Conservation (phyloP, 2,797 vertebrate species). For the Liparis tanakae region DNA sequence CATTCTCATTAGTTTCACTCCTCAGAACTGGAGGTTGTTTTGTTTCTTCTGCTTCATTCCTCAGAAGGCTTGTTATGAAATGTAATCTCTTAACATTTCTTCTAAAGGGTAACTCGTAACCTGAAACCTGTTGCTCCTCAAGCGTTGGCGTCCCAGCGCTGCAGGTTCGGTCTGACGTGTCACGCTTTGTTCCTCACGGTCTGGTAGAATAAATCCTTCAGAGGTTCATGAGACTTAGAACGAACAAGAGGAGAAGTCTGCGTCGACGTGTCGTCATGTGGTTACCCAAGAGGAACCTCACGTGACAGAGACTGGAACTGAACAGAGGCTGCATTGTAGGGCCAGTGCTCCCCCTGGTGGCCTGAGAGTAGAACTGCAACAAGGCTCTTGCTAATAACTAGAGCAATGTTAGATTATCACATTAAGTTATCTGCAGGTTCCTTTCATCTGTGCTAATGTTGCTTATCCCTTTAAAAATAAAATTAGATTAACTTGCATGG, state of each 20-base stretch:
- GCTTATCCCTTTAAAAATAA: too few species aligned
- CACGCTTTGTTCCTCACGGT: too few species aligned
- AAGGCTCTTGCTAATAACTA: neutral
- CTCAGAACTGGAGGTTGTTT: too few species aligned
- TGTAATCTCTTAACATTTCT: neutral
- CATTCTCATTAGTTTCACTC: too few species aligned
- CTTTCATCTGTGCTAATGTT: neutral
- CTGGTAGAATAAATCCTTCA: neutral
- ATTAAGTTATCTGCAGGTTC: neutral
- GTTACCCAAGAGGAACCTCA: neutral
- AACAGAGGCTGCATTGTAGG: neutral
- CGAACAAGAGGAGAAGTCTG: neutral
- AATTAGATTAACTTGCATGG: too few species aligned
- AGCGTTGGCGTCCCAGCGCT: neutral
- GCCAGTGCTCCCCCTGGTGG: constrained; percentile 29
- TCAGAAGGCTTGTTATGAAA: neutral
- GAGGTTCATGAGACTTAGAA: neutral
- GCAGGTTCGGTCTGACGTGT: neutral
- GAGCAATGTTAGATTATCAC: neutral
- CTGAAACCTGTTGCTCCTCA: neutral
- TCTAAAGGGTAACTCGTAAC: too few species aligned
- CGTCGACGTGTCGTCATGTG: neutral
- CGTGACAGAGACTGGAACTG: neutral
- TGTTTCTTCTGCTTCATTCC: neutral
- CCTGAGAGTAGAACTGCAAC: neutral